Evolutionary conservation across 2,113 vertebrate species (phyloP).

Genomic region (Pipra filicauda): DNA sequence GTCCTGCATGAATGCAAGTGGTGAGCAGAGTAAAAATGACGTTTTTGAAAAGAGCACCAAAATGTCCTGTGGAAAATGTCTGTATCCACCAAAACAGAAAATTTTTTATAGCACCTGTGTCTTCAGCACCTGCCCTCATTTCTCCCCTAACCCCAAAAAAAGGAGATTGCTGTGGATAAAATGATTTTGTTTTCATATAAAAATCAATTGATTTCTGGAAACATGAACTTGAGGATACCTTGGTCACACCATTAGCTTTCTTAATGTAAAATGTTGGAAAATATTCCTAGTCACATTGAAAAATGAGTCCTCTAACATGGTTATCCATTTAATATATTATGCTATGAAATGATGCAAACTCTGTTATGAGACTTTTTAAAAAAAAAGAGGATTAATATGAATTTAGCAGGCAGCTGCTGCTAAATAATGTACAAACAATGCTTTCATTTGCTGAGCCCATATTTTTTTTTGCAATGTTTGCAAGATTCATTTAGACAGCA

Average conservation of each 20-base stretch:
- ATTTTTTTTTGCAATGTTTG: background rate
- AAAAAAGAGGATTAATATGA: background rate
- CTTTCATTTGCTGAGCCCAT: background rate
- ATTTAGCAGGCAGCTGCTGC: background rate
- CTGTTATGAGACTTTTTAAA: background rate
- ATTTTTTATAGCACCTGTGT: background rate
- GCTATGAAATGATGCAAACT: background rate
- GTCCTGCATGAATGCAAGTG: background rate
- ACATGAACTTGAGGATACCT: background rate
- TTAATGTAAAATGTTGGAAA: background rate
- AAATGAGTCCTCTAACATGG: background rate
- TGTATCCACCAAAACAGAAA: background rate
- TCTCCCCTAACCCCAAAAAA: background rate
- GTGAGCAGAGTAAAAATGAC: background rate
- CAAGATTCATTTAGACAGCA: background rate
- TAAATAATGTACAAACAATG: background rate
- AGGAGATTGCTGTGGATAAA: background rate
- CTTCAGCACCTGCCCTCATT: background rate
- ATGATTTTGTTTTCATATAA: background rate
- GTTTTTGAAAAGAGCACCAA: background rate
- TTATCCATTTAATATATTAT: background rate
- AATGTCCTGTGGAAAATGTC: background rate
- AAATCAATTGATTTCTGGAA: background rate
- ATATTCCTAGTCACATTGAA: background rate
- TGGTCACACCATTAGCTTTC: background rate